phyloP scores from a whole-genome alignment of 2,888 invertebrate genomes.

The Muscina levida region DNA sequence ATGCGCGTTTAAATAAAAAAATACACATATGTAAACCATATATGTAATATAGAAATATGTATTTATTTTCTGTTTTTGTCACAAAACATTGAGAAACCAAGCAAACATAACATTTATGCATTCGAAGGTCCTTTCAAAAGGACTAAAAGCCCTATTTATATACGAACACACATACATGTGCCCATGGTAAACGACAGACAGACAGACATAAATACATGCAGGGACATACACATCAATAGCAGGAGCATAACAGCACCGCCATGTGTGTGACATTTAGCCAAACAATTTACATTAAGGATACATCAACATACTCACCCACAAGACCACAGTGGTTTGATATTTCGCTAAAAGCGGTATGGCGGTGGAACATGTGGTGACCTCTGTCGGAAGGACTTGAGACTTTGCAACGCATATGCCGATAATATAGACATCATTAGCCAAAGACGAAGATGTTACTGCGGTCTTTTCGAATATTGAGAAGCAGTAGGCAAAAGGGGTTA shows the following conservation, averaged over 20 bases:
- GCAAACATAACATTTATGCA: slow-evolving; percentile 31
- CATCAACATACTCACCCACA: neutral
- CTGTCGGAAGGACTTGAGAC: no score
- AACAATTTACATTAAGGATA: slow-evolving; percentile 26
- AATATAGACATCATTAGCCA: no score
- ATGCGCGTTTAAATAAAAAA: slow-evolving; percentile 26
- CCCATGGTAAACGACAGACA: no score
- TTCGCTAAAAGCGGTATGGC: no score
- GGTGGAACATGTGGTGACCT: no score
- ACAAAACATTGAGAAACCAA: neutral
- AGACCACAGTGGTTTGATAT: no score
- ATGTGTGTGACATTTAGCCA: slow-evolving; percentile 33
- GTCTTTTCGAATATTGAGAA: no score
- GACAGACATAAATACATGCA: slow-evolving; percentile 2
- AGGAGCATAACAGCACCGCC: neutral
- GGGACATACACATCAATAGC: slow-evolving; percentile 10
- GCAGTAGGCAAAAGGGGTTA: no score
- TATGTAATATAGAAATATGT: neutral
- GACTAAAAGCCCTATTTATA: slow-evolving; percentile 11
- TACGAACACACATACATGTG: neutral
- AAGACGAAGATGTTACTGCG: no score
- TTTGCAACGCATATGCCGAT: no score
- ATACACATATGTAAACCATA: neutral
- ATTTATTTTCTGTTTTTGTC: neutral
- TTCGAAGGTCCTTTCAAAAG: neutral